Base-by-base conservation (phyloP, 1,140 invertebrate species). In the Pogonomyrmex barbatus region DNA sequence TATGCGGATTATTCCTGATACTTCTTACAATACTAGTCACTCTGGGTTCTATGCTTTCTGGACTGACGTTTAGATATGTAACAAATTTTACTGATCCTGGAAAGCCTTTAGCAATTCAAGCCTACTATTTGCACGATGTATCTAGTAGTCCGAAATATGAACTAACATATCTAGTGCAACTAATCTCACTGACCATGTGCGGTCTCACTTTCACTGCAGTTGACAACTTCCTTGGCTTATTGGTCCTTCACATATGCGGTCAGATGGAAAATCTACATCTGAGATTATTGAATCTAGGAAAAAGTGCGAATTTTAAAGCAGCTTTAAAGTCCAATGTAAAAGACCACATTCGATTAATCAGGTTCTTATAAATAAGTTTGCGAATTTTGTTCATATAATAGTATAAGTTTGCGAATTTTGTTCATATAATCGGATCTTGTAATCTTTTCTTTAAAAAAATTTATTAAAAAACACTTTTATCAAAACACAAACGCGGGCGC, bases 251-350 rank as follows among this genome's bases (percentile, higher is more conserved):
- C 9, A 86, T 86, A 71, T 71, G 47, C 4, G 58, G 47, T 2
- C 77, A 86, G 33, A 33, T 86, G 9, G 47, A 82, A 33, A 86
- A 73, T 56, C 58, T 82, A 4, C 50, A 42, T 8, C 24, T 42
- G 17, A 77, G 58, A 17, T 4, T 82, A 12, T 3, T n/a, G 14
- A 60, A 75, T 12, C 47, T 56, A 2, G 45, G 79, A 2, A 9
- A 62, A 4, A 71, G 14, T 5, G 0, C 68, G 1, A 36, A 52
- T 17, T 82, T 24, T 12, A 52, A 56, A 47, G 6, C 4, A 0
- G 2, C 30, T n/a, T 73, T 82, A 47, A 17, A 8, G 36, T 10
- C 17, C 17, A 47, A 36, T 14, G 12, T 86, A 5, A 17, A 63
- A 24, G 56, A 82, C 39, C 58, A 73, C 39, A 47, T 47, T 5